A percentile compares a stretch with the other conserved stretches of the same genome.
Evolutionary conservation across 2,888 invertebrate species (phyloP).

Genomic region (Mythimna albipuncta): DNA sequence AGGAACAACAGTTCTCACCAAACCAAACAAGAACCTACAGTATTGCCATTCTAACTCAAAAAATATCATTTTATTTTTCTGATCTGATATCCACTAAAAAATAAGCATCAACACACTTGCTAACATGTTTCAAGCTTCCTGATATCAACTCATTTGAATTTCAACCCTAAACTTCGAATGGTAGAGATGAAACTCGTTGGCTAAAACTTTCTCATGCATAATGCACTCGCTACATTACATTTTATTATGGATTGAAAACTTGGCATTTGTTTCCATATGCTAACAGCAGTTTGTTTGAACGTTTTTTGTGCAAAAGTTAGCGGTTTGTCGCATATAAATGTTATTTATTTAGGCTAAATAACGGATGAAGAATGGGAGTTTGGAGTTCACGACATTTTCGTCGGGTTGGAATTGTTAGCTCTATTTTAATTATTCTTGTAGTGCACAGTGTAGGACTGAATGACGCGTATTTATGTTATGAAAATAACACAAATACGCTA

Average conservation of each 20-base stretch:
- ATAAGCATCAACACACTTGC: slow-evolving; percentile 48
- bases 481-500: too few species aligned
- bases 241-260: slow-evolving; percentile 59
- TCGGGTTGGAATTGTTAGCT: not conserved
- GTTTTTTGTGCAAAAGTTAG: slow-evolving; percentile 31
- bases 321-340: slow-evolving; percentile 33
- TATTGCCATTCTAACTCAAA: slow-evolving; percentile 35
- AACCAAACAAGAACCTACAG: slow-evolving; percentile 27
- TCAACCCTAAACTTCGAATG: slow-evolving; percentile 27
- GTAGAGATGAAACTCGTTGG: slow-evolving; percentile 18
- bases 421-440: not conserved
- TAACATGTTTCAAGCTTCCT: slow-evolving; percentile 41
- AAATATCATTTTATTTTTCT: slow-evolving; percentile 48
- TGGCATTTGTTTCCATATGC: slow-evolving; percentile 54
- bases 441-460: not conserved
- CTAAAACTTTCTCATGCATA: slow-evolving; percentile 37
- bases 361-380: slow-evolving; percentile 21
- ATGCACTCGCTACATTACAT: slow-evolving; percentile 51
- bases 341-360: slow-evolving; percentile 44
- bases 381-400: slow-evolving; percentile 7
- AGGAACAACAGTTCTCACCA: slow-evolving; percentile 8
- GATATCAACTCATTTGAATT: slow-evolving; percentile 5
- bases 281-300: slow-evolving; percentile 47
- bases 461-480: not conserved
- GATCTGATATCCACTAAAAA: slow-evolving; percentile 50